Base-by-base conservation (phyloP, 1,140 invertebrate species). In the Macrosteles quadrilineatus region DNA sequence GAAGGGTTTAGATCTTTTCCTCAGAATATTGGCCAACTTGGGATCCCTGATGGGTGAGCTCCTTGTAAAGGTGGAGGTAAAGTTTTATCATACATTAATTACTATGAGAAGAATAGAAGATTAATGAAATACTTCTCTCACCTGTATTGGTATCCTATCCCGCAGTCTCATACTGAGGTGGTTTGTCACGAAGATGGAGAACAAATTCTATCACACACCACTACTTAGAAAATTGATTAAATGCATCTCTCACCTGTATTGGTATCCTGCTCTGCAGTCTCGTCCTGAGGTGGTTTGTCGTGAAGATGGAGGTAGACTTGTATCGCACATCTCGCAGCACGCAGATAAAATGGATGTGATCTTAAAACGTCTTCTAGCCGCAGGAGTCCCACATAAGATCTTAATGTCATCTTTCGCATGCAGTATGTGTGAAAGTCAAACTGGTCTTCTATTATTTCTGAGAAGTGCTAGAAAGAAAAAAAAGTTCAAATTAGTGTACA, bases 381-480 rank as follows among this genome's bases (percentile, higher is more conserved):
- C 69, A 99, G 83, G 19, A 99, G 84, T 3, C 94, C 91, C 1
- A 99, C 93, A 81, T 99, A 99, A 0, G 97, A 95, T 50, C 96
- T 87, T 27, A 99, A 83, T 1, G 98, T 99, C 95, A 99, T 98
- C 84, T 99, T 59, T 59, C 98, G 85, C 91, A 99, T 95, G 79
- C 98, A 99, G 82, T 99, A 99, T 25, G 97, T 98, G 82, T 99
- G 98, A 81, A 99, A 99, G 85, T 99, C 98, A 82, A 99, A 99
- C 83, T 99, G 98, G 84, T 99, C 98, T 81, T 99, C 98, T 80
- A 98, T 97, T 75, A 99, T 99, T 82, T 98, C 97, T 0, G 93
- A 93, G 83, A 99, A 99, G 84, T 99, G 97, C 94, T 97, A 83
- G 1, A 84, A 81, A 80, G 77, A 63, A 78, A 71, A 75, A 66